phyloP scores from a whole-genome alignment of 2,888 invertebrate species.

The Lymantria monacha region DNA sequence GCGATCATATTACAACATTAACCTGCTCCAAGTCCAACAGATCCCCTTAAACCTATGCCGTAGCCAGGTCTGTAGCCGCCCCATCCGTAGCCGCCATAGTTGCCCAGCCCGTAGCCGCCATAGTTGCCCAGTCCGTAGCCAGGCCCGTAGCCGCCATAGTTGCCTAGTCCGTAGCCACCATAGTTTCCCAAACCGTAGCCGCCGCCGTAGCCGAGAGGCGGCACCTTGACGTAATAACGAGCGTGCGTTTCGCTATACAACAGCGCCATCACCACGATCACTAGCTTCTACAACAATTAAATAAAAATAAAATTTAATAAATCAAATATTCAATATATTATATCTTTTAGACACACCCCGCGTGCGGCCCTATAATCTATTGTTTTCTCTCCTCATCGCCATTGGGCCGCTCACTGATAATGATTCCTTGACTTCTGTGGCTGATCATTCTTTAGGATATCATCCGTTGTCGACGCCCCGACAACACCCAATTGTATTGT shows the following conservation, averaged over 20 bases:
- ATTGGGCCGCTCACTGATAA: too few species aligned
- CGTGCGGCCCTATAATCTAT: too few species aligned
- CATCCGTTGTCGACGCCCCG: too few species aligned
- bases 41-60: neutral
- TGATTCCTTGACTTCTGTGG: too few species aligned
- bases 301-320: too few species aligned
- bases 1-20: neutral
- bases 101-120: neutral
- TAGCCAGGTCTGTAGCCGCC: too few species aligned
- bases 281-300: neutral
- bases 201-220: neutral
- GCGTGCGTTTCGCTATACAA: slow-evolving; percentile 12
- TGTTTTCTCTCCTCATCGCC: too few species aligned
- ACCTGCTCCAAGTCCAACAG: neutral
- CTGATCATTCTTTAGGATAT: too few species aligned
- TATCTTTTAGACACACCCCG: too few species aligned
- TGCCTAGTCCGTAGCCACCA: neutral
- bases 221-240: slow-evolving; percentile 10
- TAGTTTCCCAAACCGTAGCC: neutral
- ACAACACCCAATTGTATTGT: too few species aligned
- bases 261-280: slow-evolving; percentile 8
- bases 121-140: neutral
- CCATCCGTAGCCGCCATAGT: slow-evolving; percentile 2
- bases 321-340: too few species aligned
- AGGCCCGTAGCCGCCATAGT: neutral